A percentile compares a stretch with the other conserved stretches of the same genome.
Conservation (phyloP, 2,797 vertebrate genomes). For the Mus spretus region DNA sequence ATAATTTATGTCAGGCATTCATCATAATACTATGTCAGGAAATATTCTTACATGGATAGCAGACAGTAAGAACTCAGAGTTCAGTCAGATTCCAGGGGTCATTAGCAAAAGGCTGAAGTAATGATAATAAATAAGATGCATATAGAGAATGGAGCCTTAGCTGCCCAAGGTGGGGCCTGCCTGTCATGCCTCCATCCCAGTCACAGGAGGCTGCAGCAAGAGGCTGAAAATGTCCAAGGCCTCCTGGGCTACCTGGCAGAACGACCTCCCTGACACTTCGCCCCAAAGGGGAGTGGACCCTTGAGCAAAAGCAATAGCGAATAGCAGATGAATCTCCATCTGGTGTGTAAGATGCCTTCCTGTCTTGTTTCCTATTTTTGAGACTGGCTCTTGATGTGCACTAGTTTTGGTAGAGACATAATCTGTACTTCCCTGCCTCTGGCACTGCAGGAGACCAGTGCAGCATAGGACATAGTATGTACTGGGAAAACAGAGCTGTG, state of each 20-base stretch:
- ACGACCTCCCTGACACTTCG: neutral
- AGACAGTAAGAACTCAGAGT: neutral
- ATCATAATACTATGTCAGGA: neutral
- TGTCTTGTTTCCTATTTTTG: neutral
- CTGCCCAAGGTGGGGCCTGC: neutral
- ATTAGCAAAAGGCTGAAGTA: neutral
- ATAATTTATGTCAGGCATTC: neutral
- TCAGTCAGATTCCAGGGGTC: neutral
- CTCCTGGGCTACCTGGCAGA: neutral
- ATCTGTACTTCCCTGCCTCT: neutral
- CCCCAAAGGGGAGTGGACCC: neutral
- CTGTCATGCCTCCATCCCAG: neutral
- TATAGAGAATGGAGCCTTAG: neutral
- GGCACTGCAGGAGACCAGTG: neutral
- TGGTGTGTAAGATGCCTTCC: neutral
- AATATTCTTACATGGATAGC: neutral
- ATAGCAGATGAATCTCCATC: neutral
- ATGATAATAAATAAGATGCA: neutral
- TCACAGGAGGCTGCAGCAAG: neutral
- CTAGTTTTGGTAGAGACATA: neutral
- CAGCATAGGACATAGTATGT: neutral
- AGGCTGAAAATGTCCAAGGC: neutral
- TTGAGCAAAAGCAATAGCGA: neutral
- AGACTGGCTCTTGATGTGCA: neutral
- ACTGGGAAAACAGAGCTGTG: neutral